Evolutionary conservation across 2,888 invertebrate genomes (phyloP).

Genomic region (Drosophila multiciliata): DNA sequence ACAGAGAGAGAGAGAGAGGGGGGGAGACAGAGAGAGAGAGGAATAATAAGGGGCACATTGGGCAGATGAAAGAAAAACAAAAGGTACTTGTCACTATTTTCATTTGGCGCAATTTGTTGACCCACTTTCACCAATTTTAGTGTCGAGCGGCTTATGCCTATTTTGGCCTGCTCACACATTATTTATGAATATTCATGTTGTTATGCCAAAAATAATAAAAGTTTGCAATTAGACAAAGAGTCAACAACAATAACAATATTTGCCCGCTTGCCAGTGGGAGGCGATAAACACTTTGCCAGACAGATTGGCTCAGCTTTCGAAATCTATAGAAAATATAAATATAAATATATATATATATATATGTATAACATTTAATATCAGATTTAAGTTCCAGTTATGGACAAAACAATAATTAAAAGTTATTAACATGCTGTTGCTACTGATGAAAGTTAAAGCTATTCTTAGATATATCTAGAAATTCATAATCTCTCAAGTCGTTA

Average conservation of each 20-base stretch:
- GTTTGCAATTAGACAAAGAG: constrained; percentile 62
- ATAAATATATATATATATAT: neutral
- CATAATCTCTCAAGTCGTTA: neutral
- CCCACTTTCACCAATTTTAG: constrained; percentile 68
- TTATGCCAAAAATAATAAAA: constrained; percentile 54
- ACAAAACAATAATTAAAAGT: constrained; percentile 4
- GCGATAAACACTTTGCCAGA: constrained; percentile 35
- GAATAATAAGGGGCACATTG: constrained; percentile 6
- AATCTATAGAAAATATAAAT: constrained; percentile 12
- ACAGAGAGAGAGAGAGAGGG: neutral
- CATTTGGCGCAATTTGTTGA: constrained; percentile 56
- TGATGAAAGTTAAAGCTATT: neutral
- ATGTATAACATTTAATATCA: constrained; percentile 24
- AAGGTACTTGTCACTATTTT: constrained; percentile 47
- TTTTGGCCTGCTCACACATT: constrained; percentile 54
- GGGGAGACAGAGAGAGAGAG: neutral
- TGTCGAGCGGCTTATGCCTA: constrained; percentile 69
- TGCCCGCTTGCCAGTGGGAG: constrained; percentile 42
- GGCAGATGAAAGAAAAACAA: constrained; percentile 16
- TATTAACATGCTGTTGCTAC: constrained; percentile 2
- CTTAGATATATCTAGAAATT: neutral
- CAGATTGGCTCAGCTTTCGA: constrained; percentile 57
- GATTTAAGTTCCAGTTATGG: constrained; percentile 49
- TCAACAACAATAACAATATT: constrained; percentile 20
- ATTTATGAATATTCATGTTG: constrained; percentile 58